Percentiles rank a stretch among this genome's conserved stretches.
These are phyloP conservation scores for Drosophila azteca DNA, from an alignment of 1,140 invertebrate genomes.

Conservation along the genomic window DNA sequence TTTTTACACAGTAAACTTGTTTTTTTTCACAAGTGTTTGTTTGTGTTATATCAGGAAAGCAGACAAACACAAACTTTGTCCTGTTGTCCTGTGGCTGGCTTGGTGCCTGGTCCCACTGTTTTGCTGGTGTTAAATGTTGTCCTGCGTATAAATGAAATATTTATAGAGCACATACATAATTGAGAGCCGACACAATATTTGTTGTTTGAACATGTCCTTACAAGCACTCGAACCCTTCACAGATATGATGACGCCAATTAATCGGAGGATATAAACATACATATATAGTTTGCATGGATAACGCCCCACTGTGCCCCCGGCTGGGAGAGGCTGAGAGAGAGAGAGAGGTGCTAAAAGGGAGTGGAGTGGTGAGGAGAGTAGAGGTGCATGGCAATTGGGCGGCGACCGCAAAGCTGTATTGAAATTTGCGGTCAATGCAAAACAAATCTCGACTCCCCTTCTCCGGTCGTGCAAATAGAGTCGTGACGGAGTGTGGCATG, in stretches of 20 bases:
- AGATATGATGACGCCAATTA: conserved; percentile 11
- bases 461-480: conserved; percentile 50
- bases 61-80: too few species aligned
- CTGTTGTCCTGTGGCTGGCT: too few species aligned
- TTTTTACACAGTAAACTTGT: too few species aligned
- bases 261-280: neutral
- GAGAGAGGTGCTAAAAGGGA: too few species aligned
- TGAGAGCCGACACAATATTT: neutral
- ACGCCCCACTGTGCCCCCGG: conserved; percentile 39
- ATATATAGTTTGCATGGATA: neutral
- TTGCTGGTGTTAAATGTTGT: too few species aligned
- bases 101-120: too few species aligned
- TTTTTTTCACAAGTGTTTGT: too few species aligned
- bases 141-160: conserved; percentile 4
- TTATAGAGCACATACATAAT: too few species aligned
- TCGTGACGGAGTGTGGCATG: neutral
- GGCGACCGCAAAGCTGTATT: conserved; percentile 76
- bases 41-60: too few species aligned
- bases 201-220: too few species aligned
- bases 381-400: conserved; percentile 56
- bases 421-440: conserved; percentile 81
- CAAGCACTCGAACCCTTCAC: neutral
- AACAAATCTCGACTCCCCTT: conserved; percentile 75
- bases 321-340: neutral
- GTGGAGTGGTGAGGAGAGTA: too few species aligned